Evolutionary conservation across 2,113 vertebrate species (phyloP), one percentile per base, ranked within the genome.

Genomic region (Columba janthina): DNA sequence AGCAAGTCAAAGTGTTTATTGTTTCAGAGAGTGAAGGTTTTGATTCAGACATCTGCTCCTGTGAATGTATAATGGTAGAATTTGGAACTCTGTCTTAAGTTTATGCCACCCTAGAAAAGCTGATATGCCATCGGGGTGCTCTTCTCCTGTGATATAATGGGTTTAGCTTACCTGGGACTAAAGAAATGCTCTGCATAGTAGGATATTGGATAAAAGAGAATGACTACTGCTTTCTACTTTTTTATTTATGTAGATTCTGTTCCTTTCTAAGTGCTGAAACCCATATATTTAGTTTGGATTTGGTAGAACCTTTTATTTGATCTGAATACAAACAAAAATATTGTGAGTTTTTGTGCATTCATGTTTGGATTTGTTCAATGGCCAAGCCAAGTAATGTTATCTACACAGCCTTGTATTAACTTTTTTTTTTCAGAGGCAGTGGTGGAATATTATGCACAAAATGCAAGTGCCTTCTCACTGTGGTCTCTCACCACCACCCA

Each of bases 211-310:
- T 66, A 56, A 87, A 89, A 51, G 9, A 2, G 6, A 73, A 31
- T 0, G 0, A 50, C 76, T 0, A 0, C 11, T 58, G 25, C 13
- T 67, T 89, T 74, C 20, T 20, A 8, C 24, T 38, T 50, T 54
- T 54, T 5, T 46, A n/a, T 73, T 88, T 54, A 54, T 54, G 48
- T 74, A 15, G 4, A 9, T 58, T 18, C 5, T 76, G 4, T 44
- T 70, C 77, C 32, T 78, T 64, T 85, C 3, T 21, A 77, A 38
- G 15, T n/a, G 5, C 32, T 77, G 22, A 64, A 78, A 70, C 2
- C 3, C 5, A 0, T 46, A 12, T 78, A 31, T 34, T 77, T 46
- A 17, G 57, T 73, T 89, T 58, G 8, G 10, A 71, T 87, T 70
- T 81, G 2, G 11, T 62, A 66, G 46, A 81, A 71, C 15, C 4